Conservation (phyloP, 1,140 invertebrate genomes). For the Drosophila murphyi region DNA sequence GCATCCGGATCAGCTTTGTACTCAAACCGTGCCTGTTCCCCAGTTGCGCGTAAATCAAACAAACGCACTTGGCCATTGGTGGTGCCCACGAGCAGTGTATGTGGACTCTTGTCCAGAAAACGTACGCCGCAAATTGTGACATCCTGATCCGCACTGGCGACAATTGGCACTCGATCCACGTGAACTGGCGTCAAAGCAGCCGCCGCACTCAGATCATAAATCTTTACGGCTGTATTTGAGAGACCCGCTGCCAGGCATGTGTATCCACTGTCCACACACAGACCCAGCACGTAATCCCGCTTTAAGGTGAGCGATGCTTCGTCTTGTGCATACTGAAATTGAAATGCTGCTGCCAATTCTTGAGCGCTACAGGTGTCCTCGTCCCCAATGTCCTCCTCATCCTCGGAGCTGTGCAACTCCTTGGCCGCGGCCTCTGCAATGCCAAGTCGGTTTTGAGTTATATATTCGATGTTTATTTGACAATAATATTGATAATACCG, state of each 20-base stretch:
- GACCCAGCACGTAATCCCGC: conserved; percentile 61
- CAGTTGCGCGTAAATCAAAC: conserved; percentile 64
- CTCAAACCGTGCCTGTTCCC: conserved; percentile 57
- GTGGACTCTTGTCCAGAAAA: conserved; percentile 63
- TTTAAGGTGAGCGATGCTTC: conserved; percentile 61
- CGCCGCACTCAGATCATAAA: conserved; percentile 56
- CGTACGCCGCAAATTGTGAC: conserved; percentile 59
- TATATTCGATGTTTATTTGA: background rate
- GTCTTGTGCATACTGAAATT: conserved; percentile 45
- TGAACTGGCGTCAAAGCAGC: conserved; percentile 12
- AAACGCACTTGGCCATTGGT: conserved; percentile 69
- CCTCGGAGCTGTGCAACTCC: conserved; percentile 56
- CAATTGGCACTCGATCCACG: conserved; percentile 7
- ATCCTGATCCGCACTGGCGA: background rate
- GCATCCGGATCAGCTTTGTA: conserved; percentile 80
- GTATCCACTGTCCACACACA: conserved; percentile 49
- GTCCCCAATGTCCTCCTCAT: conserved; percentile 62
- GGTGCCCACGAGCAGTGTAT: conserved; percentile 63
- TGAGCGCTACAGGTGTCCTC: conserved; percentile 60
- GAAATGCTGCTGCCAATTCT: conserved; percentile 53
- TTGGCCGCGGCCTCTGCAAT: conserved; percentile 46
- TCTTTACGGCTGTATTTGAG: conserved; percentile 60
- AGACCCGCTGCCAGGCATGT: conserved; percentile 65
- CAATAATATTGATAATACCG: conserved; percentile 26
- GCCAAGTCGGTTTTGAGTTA: background rate